Evolutionary conservation across 1,140 invertebrate genomes (phyloP).

Genomic region (Pseudachorutes palmiensis): DNA sequence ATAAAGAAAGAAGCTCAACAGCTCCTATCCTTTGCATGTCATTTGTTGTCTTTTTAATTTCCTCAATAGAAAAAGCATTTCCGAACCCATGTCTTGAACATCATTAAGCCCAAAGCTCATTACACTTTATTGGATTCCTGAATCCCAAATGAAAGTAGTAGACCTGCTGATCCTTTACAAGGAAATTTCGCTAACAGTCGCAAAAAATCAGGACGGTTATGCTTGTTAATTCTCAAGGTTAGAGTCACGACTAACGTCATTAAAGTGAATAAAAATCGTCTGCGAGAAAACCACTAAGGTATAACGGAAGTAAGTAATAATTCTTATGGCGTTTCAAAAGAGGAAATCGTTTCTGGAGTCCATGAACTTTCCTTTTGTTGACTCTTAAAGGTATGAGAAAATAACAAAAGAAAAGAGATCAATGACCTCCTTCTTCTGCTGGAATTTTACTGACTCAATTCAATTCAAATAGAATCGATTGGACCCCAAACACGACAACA

Average conservation of each 20-base stretch:
- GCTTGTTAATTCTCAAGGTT: neutral
- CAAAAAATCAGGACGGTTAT: neutral
- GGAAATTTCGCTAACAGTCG: neutral
- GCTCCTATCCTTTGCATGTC: neutral
- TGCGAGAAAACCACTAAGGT: no score
- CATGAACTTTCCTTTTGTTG: neutral
- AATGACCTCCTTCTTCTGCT: neutral
- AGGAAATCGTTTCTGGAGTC: neutral
- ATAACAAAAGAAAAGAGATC: neutral
- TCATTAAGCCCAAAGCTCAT: neutral
- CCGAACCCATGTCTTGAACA: neutral
- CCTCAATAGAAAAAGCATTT: neutral
- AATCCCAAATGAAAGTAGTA: neutral
- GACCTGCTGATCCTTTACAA: neutral
- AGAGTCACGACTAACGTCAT: neutral
- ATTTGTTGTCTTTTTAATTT: neutral
- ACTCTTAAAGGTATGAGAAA: neutral
- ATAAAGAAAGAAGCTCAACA: neutral
- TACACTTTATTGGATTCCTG: slow-evolving; percentile 2
- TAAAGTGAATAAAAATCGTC: neutral
- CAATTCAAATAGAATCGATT: neutral
- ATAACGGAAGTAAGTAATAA: neutral
- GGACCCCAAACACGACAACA: neutral
- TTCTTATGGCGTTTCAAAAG: neutral
- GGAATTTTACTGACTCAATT: neutral